Conservation (phyloP, 2,113 vertebrate genomes). For the rabbit (Oryctolagus cuniculus) region DNA sequence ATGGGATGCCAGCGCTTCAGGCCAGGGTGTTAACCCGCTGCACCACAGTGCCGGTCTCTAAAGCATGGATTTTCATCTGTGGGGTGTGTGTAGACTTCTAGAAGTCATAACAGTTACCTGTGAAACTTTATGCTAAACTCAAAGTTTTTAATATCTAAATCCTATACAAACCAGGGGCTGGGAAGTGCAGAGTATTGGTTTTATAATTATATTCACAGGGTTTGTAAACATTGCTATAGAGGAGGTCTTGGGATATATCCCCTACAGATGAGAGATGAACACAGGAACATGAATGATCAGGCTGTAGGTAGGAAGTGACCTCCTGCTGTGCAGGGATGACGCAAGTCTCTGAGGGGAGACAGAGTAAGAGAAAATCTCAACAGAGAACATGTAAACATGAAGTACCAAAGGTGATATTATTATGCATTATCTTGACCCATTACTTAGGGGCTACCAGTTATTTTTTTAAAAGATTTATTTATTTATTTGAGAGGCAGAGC, state of each 20-base stretch:
- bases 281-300: background rate
- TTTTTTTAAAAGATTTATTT: too few species aligned
- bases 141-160: background rate
- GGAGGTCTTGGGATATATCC: too few species aligned
- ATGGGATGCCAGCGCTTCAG: too few species aligned
- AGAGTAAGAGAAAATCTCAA: background rate
- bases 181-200: background rate
- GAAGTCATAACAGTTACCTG: background rate
- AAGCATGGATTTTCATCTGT: background rate
- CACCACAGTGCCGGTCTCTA: too few species aligned
- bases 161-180: background rate
- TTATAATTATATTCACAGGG: background rate
- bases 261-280: too few species aligned
- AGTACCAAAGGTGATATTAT: background rate
- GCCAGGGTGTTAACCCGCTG: too few species aligned
- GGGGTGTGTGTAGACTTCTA: background rate
- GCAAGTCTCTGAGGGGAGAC: background rate
- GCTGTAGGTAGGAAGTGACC: background rate
- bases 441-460: constrained; percentile 13
- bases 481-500: too few species aligned
- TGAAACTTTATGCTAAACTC: background rate
- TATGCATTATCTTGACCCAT: background rate
- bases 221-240: background rate
- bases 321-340: background rate
- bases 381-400: background rate